phyloP scores from a whole-genome alignment of 1,140 invertebrate species.

The Frieseomelitta varia region DNA sequence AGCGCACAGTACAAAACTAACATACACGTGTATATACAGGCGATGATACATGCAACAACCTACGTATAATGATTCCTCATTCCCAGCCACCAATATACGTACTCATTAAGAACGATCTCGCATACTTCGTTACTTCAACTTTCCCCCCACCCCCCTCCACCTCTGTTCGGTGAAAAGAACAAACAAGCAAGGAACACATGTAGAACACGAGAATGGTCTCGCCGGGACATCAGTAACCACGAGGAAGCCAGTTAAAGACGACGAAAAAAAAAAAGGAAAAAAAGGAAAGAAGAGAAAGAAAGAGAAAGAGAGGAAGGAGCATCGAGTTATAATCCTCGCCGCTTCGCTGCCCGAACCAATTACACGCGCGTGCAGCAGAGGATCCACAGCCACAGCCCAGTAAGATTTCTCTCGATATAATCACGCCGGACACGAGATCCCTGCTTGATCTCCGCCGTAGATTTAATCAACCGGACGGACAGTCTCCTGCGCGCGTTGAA shows the following conservation, averaged over 20 bases:
- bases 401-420: constrained; percentile 46
- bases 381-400: neutral
- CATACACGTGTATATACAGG: too few species aligned
- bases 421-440: neutral
- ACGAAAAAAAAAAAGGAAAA: too few species aligned
- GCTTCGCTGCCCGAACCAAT: constrained; percentile 7
- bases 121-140: too few species aligned
- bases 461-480: constrained; percentile 36
- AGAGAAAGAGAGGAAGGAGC: neutral
- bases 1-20: too few species aligned
- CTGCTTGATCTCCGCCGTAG: constrained; percentile 13
- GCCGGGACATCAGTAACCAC: neutral
- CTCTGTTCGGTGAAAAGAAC: too few species aligned
- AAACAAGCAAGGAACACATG: too few species aligned
- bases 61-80: too few species aligned
- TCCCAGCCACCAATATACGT: too few species aligned
- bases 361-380: neutral
- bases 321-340: neutral
- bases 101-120: too few species aligned
- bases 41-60: too few species aligned
- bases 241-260: neutral
- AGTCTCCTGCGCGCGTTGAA: constrained; percentile 12
- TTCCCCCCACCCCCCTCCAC: too few species aligned
- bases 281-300: too few species aligned
- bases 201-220: neutral